Evolutionary conservation across 2,113 vertebrate genomes (phyloP), one percentile per base, ranked within the genome.

Genomic region (Dipodomys merriami): DNA sequence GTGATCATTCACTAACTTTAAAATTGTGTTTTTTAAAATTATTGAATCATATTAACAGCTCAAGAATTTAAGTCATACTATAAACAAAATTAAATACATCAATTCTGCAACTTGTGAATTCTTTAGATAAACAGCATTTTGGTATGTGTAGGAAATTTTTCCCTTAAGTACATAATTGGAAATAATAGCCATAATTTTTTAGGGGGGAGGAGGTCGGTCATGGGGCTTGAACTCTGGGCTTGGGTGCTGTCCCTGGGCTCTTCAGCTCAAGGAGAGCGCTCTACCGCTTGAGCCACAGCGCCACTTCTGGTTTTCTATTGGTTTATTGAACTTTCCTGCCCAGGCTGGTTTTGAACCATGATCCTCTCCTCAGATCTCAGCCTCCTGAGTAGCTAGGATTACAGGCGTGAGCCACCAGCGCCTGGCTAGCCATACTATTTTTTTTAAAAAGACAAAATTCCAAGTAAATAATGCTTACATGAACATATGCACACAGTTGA

Each of bases 1-100:
- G 87, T 72, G 16, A 85, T 90, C 78, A 90, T 76, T 96, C 67
- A 90, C 10, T 84, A 77, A 90, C 53, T 93, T 86, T 83, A 62
- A 92, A 78, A 88, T 39, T 57, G 78, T 23, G 18, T 49, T 81
- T 92, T 85, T 89, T 53, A 9, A 33, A 88, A 83, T 94, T 87
- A 88, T 30, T 81, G 35, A 88, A 79, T 88, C 25, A 80, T 57
- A 93, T 0, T 87, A 90, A 93, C 60, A 86, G 5, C 30, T 78
- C 30, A 65, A 3, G 9, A 22, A 87, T 49, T 91, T 88, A 89
- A 83, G 72, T 92, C 35, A 80, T 84, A 30, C 35, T 86, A 57
- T 68, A 88, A 94, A 65, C 33, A 92, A 68, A 94, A 90, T 30
- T 83, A 65, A 87, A 23, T 83, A 90, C n/a, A 12, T n/a, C 69